These are phyloP conservation scores for Spodoptera picta DNA, from an alignment of 2,888 invertebrate species.

Conservation along the genomic window DNA sequence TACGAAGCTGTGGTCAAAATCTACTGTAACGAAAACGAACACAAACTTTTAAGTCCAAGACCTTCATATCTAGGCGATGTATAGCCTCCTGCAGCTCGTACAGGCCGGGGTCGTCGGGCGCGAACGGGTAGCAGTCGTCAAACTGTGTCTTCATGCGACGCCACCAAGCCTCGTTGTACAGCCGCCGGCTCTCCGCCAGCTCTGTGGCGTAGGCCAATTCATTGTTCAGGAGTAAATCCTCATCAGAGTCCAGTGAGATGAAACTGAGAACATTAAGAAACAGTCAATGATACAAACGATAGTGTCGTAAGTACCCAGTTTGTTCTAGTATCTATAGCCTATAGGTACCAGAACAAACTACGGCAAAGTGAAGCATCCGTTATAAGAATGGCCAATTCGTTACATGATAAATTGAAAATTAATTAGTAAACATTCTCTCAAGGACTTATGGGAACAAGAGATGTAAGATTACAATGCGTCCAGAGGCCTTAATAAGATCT, in stretches of 20 bases:
- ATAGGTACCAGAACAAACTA: too few relatives aligned
- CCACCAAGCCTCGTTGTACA: slow-evolving; percentile 69
- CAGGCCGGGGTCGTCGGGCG: slow-evolving; percentile 75
- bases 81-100: slow-evolving; percentile 73
- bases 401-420: too few relatives aligned
- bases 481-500: too few relatives aligned
- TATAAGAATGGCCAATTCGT: too few relatives aligned
- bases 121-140: slow-evolving; percentile 76
- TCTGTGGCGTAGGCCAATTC: slow-evolving; percentile 43
- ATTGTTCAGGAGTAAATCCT: slow-evolving; percentile 54
- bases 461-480: too few relatives aligned
- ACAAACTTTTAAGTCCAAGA: slow-evolving; percentile 37
- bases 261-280: neutral
- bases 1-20: too few relatives aligned
- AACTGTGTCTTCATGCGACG: slow-evolving; percentile 74
- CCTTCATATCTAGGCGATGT: slow-evolving; percentile 66
- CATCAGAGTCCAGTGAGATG: slow-evolving; percentile 38
- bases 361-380: too few relatives aligned
- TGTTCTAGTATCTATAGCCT: too few relatives aligned
- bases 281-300: too few relatives aligned
- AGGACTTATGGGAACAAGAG: too few relatives aligned
- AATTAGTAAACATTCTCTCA: too few relatives aligned
- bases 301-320: too few relatives aligned
- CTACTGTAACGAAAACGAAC: neutral
- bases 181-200: slow-evolving; percentile 45